phyloP scores from a whole-genome alignment of 2,888 invertebrate species.

The Pterobdella sp. region DNA sequence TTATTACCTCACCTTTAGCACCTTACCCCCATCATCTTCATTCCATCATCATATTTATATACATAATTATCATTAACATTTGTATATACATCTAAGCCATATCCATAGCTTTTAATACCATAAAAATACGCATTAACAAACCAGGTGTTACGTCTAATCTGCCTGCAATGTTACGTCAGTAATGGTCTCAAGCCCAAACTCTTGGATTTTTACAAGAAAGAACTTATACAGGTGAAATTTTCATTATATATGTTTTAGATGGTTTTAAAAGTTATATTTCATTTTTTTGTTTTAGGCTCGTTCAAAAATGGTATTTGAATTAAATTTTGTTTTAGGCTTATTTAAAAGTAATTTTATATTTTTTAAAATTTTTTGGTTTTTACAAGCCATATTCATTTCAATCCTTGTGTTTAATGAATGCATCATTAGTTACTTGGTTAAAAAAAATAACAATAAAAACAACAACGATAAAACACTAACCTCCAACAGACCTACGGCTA shows the following conservation, averaged over 20 bases:
- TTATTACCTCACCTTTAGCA: too few relatives aligned
- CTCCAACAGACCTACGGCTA: constrained; percentile 74
- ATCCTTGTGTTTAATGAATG: too few relatives aligned
- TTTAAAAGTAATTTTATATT: constrained; percentile 3
- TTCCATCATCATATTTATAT: too few relatives aligned
- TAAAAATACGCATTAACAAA: too few relatives aligned
- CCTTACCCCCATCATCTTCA: too few relatives aligned
- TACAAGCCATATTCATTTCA: not conserved
- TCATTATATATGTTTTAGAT: not conserved
- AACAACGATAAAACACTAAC: not conserved
- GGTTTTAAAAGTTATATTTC: not conserved
- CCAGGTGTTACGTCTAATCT: constrained; percentile 72
- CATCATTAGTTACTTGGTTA: not conserved
- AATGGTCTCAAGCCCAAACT: constrained; percentile 87
- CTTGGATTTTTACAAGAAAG: constrained; percentile 65
- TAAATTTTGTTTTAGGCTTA: not conserved
- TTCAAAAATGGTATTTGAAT: constrained; percentile 2
- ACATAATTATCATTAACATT: too few relatives aligned
- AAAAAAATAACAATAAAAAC: not conserved
- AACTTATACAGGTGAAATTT: constrained; percentile 57
- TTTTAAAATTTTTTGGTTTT: not conserved
- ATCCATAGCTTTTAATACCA: too few relatives aligned
- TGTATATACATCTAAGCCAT: too few relatives aligned
- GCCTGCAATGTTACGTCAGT: constrained; percentile 82
- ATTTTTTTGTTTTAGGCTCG: too few relatives aligned